Base-by-base conservation (phyloP, 2,797 vertebrate species). In the Falco berigora region DNA sequence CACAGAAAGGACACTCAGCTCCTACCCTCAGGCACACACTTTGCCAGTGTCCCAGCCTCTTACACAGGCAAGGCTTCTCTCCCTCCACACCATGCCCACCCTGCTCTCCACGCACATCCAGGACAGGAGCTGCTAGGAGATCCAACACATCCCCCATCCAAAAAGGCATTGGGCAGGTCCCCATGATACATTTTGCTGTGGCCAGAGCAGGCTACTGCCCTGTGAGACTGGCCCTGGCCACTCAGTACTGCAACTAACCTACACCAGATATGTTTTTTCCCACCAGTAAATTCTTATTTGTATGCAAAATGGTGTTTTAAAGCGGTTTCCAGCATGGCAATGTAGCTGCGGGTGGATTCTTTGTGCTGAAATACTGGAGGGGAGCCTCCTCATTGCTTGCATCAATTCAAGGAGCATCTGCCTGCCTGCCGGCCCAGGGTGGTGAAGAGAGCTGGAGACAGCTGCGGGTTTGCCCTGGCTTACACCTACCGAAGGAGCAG, bases 141-240 rank as follows among this genome's bases (percentile, higher is more conserved):
- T 34, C 25, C 25, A 28, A 80, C n/a, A 67, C 16, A 49, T 8
- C 13, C 22, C n/a, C 67, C 52, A 86, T 1, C n/a, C 58, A 46
- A 58, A 92, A 90, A 59, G 14, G 27, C 27, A 25, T 11, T 8
- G 9, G 2, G 8, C 20, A 66, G 47, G 25, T 66, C 32, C 40
- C 34, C 1, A 0, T 0, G 0, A n/a, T 6, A 42, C 19, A 38
- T 46, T 85, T 34, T 24, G 30, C 56, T 78, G 34, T 8, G 10
- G 10, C 24, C 8, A 14, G 32, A 77, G 36, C 23, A 55, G 38
- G 25, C 61, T 32, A 25, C 20, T 64, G 28, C 25, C 32, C 49
- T 10, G 17, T 3, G 15, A 2, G 1, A 53, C n/a, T 42, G 80
- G 67, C 13, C 52, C 56, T 4, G 1, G 50, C 30, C 53, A 18